Evolutionary conservation across 2,888 invertebrate genomes (phyloP).

Genomic region (Drosophila monieri): DNA sequence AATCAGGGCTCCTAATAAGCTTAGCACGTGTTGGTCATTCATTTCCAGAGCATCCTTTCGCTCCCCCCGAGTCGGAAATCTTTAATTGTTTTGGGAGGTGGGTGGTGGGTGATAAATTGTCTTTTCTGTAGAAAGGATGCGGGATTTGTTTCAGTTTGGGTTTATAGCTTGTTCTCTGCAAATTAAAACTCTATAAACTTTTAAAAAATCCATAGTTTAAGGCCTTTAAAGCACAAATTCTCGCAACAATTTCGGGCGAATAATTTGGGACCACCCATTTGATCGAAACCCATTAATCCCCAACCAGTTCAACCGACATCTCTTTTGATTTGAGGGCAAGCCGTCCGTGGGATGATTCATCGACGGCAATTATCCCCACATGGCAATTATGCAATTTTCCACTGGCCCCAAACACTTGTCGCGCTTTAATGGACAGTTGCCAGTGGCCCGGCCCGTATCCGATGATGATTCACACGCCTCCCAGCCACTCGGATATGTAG

Average conservation of each 20-base stretch:
- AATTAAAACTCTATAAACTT: too few species aligned
- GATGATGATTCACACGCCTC: conserved; percentile 70
- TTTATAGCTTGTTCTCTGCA: neutral
- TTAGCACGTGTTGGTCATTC: conserved; percentile 75
- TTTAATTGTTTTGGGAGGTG: conserved; percentile 64
- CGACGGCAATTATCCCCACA: conserved; percentile 49
- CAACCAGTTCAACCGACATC: conserved; percentile 19
- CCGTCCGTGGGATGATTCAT: conserved; percentile 58
- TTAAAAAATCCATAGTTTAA: neutral
- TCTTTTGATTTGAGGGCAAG: conserved; percentile 10
- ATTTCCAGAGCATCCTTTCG: conserved; percentile 33
- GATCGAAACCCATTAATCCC: conserved; percentile 28
- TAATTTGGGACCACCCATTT: conserved; percentile 18
- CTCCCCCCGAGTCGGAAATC: conserved; percentile 57
- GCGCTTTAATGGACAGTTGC: conserved; percentile 53
- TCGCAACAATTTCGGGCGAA: conserved; percentile 16
- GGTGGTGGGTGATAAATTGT: neutral
- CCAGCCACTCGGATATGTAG: conserved; percentile 49
- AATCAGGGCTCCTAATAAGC: conserved; percentile 74
- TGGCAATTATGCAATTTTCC: conserved; percentile 72
- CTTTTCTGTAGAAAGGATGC: neutral
- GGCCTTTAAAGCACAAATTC: neutral
- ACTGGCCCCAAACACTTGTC: conserved; percentile 61
- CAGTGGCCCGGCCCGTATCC: conserved; percentile 38
- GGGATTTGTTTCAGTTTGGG: conserved; percentile 5